These are phyloP conservation scores for Anguilla marmorata DNA, from an alignment of 2,797 vertebrate genomes.

Conservation along the genomic window DNA sequence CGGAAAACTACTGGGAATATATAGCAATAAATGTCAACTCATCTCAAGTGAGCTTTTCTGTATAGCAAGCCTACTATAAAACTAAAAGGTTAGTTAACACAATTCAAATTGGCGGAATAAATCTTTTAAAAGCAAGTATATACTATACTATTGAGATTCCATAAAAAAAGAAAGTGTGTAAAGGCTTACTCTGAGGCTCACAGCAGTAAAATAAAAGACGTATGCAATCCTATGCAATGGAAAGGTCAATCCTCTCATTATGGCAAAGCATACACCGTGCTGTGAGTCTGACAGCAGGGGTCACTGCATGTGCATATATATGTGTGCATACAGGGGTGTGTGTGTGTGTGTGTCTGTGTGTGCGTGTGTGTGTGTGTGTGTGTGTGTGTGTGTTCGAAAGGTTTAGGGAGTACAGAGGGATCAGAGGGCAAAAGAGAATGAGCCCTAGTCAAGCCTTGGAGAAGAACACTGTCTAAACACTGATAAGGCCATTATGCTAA, in stretches of 20 bases:
- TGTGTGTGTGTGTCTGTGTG: background rate
- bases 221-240: background rate
- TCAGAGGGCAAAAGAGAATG: background rate
- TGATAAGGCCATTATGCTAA: slow-evolving; percentile 49
- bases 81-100: background rate
- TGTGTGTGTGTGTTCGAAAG: background rate
- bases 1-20: background rate
- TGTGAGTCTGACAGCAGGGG: slow-evolving; percentile 11
- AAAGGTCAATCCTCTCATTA: background rate
- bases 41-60: background rate
- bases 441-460: slow-evolving; percentile 1
- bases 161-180: background rate
- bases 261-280: background rate
- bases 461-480: slow-evolving; percentile 47
- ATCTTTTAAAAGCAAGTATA: background rate
- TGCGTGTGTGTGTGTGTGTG: background rate
- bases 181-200: background rate
- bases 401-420: background rate
- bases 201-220: background rate
- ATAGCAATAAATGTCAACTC: background rate
- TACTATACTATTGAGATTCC: background rate
- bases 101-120: too few relatives aligned
- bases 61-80: background rate
- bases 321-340: background rate
- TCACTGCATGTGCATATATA: background rate